Base-by-base conservation (phyloP, 2,113 vertebrate species). In the Ciconia stormi region DNA sequence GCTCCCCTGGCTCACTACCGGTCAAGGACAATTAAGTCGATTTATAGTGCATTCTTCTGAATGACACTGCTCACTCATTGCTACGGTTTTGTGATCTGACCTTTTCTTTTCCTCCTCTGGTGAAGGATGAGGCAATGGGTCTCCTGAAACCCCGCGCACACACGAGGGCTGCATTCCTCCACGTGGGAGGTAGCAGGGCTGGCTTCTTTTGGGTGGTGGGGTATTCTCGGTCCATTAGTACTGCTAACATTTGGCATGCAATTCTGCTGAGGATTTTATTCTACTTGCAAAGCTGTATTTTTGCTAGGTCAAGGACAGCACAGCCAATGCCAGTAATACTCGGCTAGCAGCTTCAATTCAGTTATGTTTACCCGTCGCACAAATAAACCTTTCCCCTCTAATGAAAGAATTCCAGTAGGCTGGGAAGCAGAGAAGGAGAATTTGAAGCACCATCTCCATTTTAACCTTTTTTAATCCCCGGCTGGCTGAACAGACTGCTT, bases 381-480 rank as follows among this genome's bases (percentile, higher is more conserved):
- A 95, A 92, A 93, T 91, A 81, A 95, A 92, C 76, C 84, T 71
- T 80, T 88, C 38, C 78, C 71, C 62, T 82, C 58, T 49, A 66
- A 80, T 6, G 71, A 65, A 78, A 53, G 66, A 30, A 81, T 65
- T 76, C 84, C 95, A 88, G 87, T 0, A 7, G 79, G 84, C 71
- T 81, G 88, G 0, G 0, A 65, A 88, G 88, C 90, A 66, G 42
- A 58, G 69, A 0, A 34, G 58, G n/a, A 42, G 80, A 71, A 86
- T 14, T 44, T 80, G 71, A 76, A 95, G 82, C 20, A 1, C 42
- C 66, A 21, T 38, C 84, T 88, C 90, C 62, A 44, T 61, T 94
- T 84, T 19, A 72, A 58, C 34, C 58, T 50, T 1, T 77, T 40
- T 47, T 72, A 89, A 89, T 42, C 85, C 70, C 63, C 14, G 3